A percentile compares a stretch with the other conserved stretches of the same genome.
Conservation (phyloP, 35 echinoderm and acorn worm genomes). For the Eucidaris tribuloides region DNA sequence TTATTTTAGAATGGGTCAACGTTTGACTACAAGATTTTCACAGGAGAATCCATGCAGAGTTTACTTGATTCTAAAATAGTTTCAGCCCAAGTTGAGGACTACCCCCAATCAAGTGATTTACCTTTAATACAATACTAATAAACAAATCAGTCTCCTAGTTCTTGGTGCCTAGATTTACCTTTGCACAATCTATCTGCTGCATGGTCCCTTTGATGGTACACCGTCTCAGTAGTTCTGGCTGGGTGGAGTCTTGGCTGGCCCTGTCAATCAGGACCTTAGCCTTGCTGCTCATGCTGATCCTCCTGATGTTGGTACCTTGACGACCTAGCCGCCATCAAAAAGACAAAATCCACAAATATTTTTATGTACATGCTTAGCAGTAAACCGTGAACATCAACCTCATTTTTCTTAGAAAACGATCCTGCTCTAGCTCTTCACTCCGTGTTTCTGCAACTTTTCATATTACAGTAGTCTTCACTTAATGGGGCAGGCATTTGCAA, state of each 20-base stretch:
- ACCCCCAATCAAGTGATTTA: too few relatives aligned
- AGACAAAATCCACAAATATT: background rate
- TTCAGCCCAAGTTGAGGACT: too few relatives aligned
- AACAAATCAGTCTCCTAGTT: background rate
- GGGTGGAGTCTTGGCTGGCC: constrained; percentile 11
- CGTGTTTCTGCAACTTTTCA: background rate
- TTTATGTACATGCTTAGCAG: background rate
- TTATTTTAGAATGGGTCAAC: too few relatives aligned
- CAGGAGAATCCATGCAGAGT: too few relatives aligned
- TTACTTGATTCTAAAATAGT: too few relatives aligned
- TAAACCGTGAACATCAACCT: background rate
- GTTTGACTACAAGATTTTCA: too few relatives aligned
- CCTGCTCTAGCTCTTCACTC: background rate
- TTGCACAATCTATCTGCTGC: constrained; percentile 63
- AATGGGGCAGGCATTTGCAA: too few relatives aligned
- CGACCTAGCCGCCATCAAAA: constrained; percentile 28
- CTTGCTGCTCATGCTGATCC: constrained; percentile 41
- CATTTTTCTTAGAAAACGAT: background rate
- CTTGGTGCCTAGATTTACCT: constrained; percentile 25
- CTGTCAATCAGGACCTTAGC: constrained; percentile 63
- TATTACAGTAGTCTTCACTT: too few relatives aligned
- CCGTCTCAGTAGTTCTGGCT: constrained; percentile 18
- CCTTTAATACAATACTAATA: too few relatives aligned
- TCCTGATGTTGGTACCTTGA: constrained; percentile 64
- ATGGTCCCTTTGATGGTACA: constrained; percentile 62